Percentiles rank a stretch among this genome's conserved stretches.
Conservation (phyloP, 2,888 invertebrate species). For the Zeuzera pyrina region DNA sequence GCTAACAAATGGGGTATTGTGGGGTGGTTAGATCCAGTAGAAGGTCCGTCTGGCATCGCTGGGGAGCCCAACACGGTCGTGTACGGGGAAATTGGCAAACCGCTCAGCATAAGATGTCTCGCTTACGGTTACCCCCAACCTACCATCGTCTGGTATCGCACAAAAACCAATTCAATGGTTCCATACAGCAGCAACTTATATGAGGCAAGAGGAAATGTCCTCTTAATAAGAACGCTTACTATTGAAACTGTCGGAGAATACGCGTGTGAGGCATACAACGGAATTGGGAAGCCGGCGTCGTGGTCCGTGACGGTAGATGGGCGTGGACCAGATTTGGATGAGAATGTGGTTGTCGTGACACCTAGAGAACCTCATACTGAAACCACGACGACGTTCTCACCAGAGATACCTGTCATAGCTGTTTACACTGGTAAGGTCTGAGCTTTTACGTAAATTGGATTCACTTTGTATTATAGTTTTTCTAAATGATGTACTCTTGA, state of each 20-base stretch:
- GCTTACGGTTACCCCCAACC: slow-evolving; percentile 88
- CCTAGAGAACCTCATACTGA: slow-evolving; percentile 16
- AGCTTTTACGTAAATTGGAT: slow-evolving; percentile 5
- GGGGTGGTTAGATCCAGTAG: slow-evolving; percentile 71
- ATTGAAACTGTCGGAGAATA: slow-evolving; percentile 86
- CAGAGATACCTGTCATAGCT: slow-evolving; percentile 25
- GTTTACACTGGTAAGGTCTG: slow-evolving; percentile 49
- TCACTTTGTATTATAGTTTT: not conserved
- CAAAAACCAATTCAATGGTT: slow-evolving; percentile 78
- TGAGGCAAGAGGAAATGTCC: slow-evolving; percentile 82
- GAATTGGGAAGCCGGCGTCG: slow-evolving; percentile 81
- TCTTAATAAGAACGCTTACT: slow-evolving; percentile 81
- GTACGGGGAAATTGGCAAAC: slow-evolving; percentile 80
- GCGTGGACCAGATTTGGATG: slow-evolving; percentile 76
- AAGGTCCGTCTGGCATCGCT: slow-evolving; percentile 75
- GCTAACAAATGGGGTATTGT: slow-evolving; percentile 29
- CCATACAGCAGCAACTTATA: slow-evolving; percentile 79
- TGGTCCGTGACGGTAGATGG: slow-evolving; percentile 84
- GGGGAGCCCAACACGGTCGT: slow-evolving; percentile 77
- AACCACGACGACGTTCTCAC: slow-evolving; percentile 19
- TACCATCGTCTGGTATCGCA: slow-evolving; percentile 88
- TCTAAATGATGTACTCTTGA: no score
- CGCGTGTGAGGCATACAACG: slow-evolving; percentile 92
- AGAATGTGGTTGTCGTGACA: slow-evolving; percentile 14
- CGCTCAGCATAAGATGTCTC: slow-evolving; percentile 82